These are phyloP conservation scores for Ecdyonurus torrentis DNA, from an alignment of 2,888 invertebrate genomes.

Conservation along the genomic window DNA sequence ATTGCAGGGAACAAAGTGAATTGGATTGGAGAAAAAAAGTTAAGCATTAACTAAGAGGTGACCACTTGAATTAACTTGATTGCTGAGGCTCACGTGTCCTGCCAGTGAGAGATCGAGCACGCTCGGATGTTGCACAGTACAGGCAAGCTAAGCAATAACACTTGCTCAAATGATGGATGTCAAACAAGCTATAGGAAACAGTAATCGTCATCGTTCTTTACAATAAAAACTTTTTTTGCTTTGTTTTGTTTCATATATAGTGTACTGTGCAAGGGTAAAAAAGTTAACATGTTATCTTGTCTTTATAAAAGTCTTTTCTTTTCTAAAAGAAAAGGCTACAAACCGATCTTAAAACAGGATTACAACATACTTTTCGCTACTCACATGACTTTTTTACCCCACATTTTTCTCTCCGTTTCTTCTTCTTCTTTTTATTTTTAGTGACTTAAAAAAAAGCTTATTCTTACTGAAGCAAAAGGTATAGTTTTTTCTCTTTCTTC, in stretches of 20 bases:
- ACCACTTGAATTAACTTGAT: constrained; percentile 1
- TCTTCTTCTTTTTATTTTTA: background rate
- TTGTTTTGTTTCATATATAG: background rate
- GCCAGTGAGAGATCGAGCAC: background rate
- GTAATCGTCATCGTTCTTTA: background rate
- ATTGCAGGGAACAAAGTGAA: background rate
- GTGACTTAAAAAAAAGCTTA: too few relatives aligned
- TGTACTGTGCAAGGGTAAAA: background rate
- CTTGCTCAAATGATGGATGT: too few relatives aligned
- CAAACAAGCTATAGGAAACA: background rate
- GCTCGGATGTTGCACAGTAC: background rate
- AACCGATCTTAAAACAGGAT: background rate
- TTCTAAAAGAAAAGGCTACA: too few relatives aligned
- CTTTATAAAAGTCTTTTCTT: background rate
- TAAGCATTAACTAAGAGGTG: background rate
- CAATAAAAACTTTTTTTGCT: background rate
- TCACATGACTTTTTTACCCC: background rate
- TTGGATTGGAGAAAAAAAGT: background rate
- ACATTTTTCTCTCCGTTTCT: too few relatives aligned
- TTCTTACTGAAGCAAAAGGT: background rate
- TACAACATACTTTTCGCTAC: background rate
- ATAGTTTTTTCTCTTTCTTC: too few relatives aligned
- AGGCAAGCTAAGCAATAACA: too few relatives aligned
- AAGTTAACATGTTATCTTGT: too few relatives aligned
- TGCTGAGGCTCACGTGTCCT: background rate